Percentiles rank a stretch among this genome's conserved stretches.
phyloP scores from a whole-genome alignment of 2,797 vertebrate species.

The Crenuchus spilurus region DNA sequence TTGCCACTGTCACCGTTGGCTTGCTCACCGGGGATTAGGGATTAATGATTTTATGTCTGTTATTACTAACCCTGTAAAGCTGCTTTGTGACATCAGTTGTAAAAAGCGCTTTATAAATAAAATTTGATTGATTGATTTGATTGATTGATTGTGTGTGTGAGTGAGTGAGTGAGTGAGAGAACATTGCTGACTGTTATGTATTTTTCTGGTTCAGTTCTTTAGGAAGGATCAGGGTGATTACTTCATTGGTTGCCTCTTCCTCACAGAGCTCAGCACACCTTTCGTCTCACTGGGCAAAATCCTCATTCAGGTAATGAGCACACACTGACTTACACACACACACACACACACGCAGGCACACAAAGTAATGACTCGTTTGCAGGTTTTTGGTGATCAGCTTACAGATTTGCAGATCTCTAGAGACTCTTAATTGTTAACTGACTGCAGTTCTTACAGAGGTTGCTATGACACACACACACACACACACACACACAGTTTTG shows the following conservation, averaged over 20 bases:
- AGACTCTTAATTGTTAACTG: slow-evolving; percentile 13
- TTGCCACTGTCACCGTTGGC: too few species aligned
- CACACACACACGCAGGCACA: background rate
- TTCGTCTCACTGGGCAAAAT: slow-evolving; percentile 96
- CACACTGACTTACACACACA: slow-evolving; percentile 14
- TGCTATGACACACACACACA: background rate
- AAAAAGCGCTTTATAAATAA: too few species aligned
- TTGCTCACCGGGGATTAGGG: too few species aligned
- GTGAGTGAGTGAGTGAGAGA: background rate
- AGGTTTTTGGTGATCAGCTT: background rate
- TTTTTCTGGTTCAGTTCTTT: slow-evolving; percentile 78
- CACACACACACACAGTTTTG: slow-evolving; percentile 38
- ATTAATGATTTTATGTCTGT: too few species aligned
- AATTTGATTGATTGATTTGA: too few species aligned
- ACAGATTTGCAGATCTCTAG: slow-evolving; percentile 18
- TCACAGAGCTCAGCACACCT: slow-evolving; percentile 95
- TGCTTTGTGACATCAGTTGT: too few species aligned
- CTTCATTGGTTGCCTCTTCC: slow-evolving; percentile 95
- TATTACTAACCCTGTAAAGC: too few species aligned
- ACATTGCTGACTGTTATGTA: slow-evolving; percentile 14
- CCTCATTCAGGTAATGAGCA: slow-evolving; percentile 88
- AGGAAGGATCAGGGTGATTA: slow-evolving; percentile 92
- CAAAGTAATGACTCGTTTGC: background rate
- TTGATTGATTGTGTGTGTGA: slow-evolving; percentile 31
- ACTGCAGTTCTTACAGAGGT: background rate